Evolutionary conservation across 2,888 invertebrate species (phyloP).

Genomic region (Ophonus ardosiacus): DNA sequence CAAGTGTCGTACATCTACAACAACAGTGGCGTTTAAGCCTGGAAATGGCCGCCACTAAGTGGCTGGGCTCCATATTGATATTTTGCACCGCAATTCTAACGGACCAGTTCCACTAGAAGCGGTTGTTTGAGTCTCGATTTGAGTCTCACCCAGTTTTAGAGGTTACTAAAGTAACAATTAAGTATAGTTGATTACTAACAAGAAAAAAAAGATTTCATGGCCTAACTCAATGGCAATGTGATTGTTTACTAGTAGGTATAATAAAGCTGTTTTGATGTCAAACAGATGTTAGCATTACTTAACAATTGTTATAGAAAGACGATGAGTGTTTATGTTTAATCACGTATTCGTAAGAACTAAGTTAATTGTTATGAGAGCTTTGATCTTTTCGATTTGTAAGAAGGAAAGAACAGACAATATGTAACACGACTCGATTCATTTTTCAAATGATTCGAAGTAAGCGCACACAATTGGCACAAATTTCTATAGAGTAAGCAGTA

Average conservation of each 20-base stretch:
- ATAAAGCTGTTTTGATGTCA: constrained; percentile 58
- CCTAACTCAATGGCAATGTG: constrained; percentile 53
- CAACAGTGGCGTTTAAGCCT: constrained; percentile 84
- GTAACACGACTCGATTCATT: constrained; percentile 46
- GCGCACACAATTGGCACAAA: constrained; percentile 62
- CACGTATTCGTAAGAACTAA: constrained; percentile 38
- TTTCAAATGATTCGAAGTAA: constrained; percentile 53
- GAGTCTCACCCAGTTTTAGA: constrained; percentile 51
- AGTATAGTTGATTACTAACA: constrained; percentile 37
- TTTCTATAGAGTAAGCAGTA: constrained; percentile 23
- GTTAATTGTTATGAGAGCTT: constrained; percentile 53
- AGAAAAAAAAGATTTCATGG: constrained; percentile 43
- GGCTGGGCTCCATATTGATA: constrained; percentile 46
- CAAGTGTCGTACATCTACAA: constrained; percentile 80
- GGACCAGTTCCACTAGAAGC: constrained; percentile 40
- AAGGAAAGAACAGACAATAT: constrained; percentile 60
- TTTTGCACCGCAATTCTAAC: constrained; percentile 41
- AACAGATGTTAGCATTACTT: constrained; percentile 54
- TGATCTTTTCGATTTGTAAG: constrained; percentile 47
- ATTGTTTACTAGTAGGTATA: constrained; percentile 47
- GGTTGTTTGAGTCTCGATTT: constrained; percentile 53
- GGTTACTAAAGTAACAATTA: constrained; percentile 48
- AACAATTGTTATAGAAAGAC: constrained; percentile 44
- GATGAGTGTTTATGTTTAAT: constrained; percentile 51
- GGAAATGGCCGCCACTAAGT: constrained; percentile 67